Evolutionary conservation across 2,113 vertebrate genomes (phyloP).

Genomic region (Labeo catla): DNA sequence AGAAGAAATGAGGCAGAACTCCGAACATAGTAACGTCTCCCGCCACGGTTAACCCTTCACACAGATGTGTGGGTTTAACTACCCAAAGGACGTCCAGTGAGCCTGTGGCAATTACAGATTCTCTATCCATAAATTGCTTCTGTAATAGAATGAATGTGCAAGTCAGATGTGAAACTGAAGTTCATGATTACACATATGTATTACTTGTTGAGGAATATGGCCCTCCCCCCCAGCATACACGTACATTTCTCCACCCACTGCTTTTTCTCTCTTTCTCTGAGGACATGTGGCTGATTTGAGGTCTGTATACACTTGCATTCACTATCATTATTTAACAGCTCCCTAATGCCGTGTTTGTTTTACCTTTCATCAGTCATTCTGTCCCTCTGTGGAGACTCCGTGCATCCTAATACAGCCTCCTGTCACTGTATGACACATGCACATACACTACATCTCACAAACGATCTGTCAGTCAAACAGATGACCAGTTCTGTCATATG

Average conservation of each 20-base stretch:
- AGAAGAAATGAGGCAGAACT: slow-evolving; percentile 53
- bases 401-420: slow-evolving; percentile 48
- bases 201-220: background rate
- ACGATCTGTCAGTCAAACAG: slow-evolving; percentile 49
- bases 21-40: slow-evolving; percentile 47
- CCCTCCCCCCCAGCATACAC: slow-evolving; percentile 6
- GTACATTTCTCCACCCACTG: background rate
- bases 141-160: slow-evolving; percentile 9
- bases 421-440: slow-evolving; percentile 52
- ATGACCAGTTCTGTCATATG: slow-evolving; percentile 41
- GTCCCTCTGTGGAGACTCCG: slow-evolving; percentile 35
- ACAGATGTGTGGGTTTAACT: slow-evolving; percentile 20
- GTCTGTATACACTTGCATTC: slow-evolving; percentile 51
- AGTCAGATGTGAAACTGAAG: slow-evolving; percentile 20
- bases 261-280: slow-evolving; percentile 38
- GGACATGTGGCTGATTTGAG: slow-evolving; percentile 30
- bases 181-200: slow-evolving; percentile 21
- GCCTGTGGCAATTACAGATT: slow-evolving; percentile 20
- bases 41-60: slow-evolving; percentile 31
- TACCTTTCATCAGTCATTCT: slow-evolving; percentile 56
- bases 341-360: slow-evolving; percentile 57
- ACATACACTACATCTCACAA: slow-evolving; percentile 44
- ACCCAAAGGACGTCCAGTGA: slow-evolving; percentile 11
- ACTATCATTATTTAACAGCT: slow-evolving; percentile 55
- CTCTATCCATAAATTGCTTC: slow-evolving; percentile 34